phyloP scores from a whole-genome alignment of 2,888 invertebrate genomes.

The Thumatha senex region DNA sequence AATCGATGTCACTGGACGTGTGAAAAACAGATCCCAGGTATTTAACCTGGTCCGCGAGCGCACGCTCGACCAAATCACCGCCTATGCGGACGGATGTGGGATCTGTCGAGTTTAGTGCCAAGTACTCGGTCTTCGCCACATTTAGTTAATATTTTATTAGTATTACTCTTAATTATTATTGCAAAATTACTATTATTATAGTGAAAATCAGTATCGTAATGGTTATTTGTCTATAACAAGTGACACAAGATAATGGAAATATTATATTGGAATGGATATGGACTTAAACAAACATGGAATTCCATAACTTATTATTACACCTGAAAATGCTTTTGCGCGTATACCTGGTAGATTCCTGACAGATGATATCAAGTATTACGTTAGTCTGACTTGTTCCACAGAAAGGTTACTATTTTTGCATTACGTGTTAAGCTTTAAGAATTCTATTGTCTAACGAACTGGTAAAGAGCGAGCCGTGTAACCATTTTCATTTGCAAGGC shows the following conservation, averaged over 20 bases:
- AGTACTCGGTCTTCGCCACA: no score
- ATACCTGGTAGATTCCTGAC: constrained; percentile 22
- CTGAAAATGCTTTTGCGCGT: constrained; percentile 9
- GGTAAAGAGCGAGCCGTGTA: constrained; percentile 33
- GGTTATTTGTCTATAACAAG: not conserved
- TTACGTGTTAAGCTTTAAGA: constrained; percentile 36
- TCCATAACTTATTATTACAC: not conserved
- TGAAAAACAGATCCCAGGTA: no score
- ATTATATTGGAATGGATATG: not conserved
- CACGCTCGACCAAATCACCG: no score
- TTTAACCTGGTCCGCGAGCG: no score
- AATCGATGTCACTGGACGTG: no score
- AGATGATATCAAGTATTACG: constrained; percentile 32
- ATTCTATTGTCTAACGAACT: constrained; percentile 34
- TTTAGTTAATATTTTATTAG: no score
- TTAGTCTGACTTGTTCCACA: constrained; percentile 22
- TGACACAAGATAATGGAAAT: not conserved
- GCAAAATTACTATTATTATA: no score
- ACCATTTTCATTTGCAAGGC: constrained; percentile 34
- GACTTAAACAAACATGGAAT: not conserved
- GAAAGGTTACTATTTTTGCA: constrained; percentile 42
- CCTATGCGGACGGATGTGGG: no score
- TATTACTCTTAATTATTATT: no score
- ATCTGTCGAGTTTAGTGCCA: no score
- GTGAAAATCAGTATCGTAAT: no score